phyloP scores from a whole-genome alignment of 2,797 vertebrate genomes.

The Takifugu rubripes region DNA sequence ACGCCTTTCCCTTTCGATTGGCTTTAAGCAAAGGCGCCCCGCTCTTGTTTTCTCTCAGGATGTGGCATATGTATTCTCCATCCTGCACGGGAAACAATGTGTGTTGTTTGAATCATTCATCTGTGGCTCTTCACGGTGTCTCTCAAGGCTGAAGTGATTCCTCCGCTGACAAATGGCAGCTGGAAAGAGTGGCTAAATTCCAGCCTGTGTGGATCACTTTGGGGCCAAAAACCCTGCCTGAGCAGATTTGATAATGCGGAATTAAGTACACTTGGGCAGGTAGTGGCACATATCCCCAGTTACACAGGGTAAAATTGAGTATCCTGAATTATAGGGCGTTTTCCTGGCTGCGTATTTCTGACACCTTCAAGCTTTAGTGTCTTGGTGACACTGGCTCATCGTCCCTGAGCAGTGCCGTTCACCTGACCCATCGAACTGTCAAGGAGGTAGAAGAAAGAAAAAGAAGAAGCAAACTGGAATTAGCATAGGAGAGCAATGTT shows the following conservation, averaged over 20 bases:
- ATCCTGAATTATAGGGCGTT: conserved; percentile 45
- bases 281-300: conserved; percentile 40
- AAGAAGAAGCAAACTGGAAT: conserved; percentile 3
- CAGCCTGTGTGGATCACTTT: conserved; percentile 40
- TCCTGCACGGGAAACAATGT: conserved; percentile 51
- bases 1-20: conserved; percentile 36
- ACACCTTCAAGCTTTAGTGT: conserved; percentile 44
- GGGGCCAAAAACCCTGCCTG: conserved; percentile 23
- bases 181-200: conserved; percentile 34
- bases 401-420: conserved; percentile 41
- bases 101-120: conserved; percentile 58
- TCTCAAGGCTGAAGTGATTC: conserved; percentile 59
- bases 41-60: conserved; percentile 32
- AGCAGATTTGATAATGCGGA: conserved; percentile 20
- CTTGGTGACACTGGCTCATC: conserved; percentile 45
- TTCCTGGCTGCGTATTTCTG: conserved; percentile 57
- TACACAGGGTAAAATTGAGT: conserved; percentile 48
- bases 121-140: conserved; percentile 51
- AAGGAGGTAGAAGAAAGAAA: conserved; percentile 17
- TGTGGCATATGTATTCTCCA: conserved; percentile 29
- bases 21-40: conserved; percentile 23
- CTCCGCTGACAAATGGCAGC: conserved; percentile 49
- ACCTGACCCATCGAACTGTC: conserved; percentile 28
- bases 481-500: not conserved
- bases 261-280: conserved; percentile 33